phyloP scores from a whole-genome alignment of 2,797 vertebrate genomes.

The Crotalus adamanteus region DNA sequence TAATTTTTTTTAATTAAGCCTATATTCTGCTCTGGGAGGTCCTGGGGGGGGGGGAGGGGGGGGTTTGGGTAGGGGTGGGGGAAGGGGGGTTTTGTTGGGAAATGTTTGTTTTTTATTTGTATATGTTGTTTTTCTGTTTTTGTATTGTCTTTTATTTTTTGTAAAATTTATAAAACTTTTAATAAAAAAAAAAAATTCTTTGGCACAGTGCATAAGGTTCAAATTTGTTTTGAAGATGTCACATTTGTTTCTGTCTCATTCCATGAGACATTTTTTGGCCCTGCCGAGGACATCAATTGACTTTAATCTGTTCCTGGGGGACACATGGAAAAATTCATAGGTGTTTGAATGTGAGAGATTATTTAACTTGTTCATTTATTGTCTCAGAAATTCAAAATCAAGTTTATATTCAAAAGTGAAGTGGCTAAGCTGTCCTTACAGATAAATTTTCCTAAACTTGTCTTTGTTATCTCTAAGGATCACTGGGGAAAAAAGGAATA shows the following conservation, averaged over 20 bases:
- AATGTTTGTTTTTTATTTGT: no score
- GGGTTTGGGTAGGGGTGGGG: no score
- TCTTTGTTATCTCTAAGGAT: background rate
- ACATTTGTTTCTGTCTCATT: background rate
- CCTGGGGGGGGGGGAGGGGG: no score
- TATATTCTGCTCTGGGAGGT: no score
- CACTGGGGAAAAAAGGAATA: background rate
- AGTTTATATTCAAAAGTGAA: background rate
- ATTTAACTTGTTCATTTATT: background rate
- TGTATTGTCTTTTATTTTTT: no score
- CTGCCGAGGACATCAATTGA: background rate
- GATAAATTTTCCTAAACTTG: background rate
- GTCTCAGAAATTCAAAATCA: background rate
- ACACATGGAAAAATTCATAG: background rate
- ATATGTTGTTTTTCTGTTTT: no score
- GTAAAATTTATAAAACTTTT: no score
- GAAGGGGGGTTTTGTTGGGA: no score
- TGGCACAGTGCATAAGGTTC: background rate
- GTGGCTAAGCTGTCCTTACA: background rate
- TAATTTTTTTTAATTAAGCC: no score
- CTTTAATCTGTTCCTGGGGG: background rate
- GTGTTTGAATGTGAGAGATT: background rate
- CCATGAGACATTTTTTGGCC: background rate
- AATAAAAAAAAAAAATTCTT: background rate
- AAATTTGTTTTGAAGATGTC: background rate